Base-by-base conservation (phyloP, 2,113 vertebrate genomes). In the Opisthocomus hoazin region DNA sequence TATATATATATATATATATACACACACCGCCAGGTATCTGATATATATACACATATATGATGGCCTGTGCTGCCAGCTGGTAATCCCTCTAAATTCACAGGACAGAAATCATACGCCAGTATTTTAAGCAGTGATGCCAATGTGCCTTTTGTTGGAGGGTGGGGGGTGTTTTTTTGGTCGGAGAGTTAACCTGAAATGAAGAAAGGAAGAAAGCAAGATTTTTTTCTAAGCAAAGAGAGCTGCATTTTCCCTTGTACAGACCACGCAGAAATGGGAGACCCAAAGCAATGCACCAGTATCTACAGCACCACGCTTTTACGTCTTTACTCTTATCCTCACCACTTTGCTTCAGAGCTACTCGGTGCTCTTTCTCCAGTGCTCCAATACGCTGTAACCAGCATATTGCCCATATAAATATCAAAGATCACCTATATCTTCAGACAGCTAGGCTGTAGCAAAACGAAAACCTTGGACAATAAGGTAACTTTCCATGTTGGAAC, bases 371-470 rank as follows among this genome's bases (percentile, higher is more conserved):
- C 70, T 14, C 12, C 41, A 18, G 71, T 0, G 27, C 66, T 50
- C 60, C 61, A 18, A 1, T 0, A 30, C 2, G 1, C 57, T 21
- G 60, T 10, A 37, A 32, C n/a, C 56, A 13, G 27, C 39, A 1
- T 0, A 14, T 17, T 4, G 7, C 29, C 34, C 78, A 3, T 0
- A 0, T 0, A 51, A 45, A 58, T 9, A 45, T 1, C 9, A 12
- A 61, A n/a, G 11, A 21, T 8, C 54, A 11, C 71, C 3, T 22
- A 12, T 1, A 2, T 7, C 74, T 43, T 20, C 7, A 30, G 43
- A 3, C 27, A 29, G 70, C 46, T 27, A 15, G 12, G n/a, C 57
- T 26, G 37, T 11, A 41, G 22, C 2, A 0, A 16, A 48, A 22
- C 0, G 2, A 68, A 70, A 9, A 29, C 20, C 45, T 11, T 24